These are phyloP conservation scores for Wiebesia pumilae DNA, from an alignment of 1,140 invertebrate genomes.

Conservation along the genomic window DNA sequence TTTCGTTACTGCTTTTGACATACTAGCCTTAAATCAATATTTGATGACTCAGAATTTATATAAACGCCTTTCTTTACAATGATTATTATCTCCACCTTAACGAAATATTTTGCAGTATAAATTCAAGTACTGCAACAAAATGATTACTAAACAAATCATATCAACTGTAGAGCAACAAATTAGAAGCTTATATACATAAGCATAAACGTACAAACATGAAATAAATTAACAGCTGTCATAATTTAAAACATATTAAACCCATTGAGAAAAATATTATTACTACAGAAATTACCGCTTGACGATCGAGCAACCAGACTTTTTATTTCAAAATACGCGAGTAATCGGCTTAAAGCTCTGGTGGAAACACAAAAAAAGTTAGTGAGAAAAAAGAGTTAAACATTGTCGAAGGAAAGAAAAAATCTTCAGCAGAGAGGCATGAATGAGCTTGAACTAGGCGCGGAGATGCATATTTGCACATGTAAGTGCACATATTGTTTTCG, in stretches of 20 bases:
- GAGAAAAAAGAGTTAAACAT: background rate
- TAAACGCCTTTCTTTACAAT: background rate
- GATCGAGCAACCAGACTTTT: background rate
- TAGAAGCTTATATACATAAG: background rate
- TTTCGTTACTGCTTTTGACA: too few relatives aligned
- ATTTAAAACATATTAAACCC: background rate
- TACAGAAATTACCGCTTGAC: background rate
- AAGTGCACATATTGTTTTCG: too few relatives aligned
- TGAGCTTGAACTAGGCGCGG: background rate
- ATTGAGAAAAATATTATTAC: background rate
- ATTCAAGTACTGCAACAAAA: background rate
- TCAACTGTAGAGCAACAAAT: background rate
- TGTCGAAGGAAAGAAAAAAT: background rate
- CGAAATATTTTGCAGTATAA: background rate
- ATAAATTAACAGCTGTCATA: background rate
- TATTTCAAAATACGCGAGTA: background rate
- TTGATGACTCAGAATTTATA: background rate
- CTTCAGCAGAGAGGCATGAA: background rate
- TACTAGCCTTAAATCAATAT: too few relatives aligned
- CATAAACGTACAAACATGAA: background rate
- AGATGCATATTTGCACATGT: background rate
- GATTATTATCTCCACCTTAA: background rate
- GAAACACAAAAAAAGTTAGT: background rate
- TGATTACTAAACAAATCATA: background rate
- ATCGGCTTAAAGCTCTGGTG: background rate